Evolutionary conservation across 2,797 vertebrate genomes (phyloP).

Genomic region (Enteromius anoplus): DNA sequence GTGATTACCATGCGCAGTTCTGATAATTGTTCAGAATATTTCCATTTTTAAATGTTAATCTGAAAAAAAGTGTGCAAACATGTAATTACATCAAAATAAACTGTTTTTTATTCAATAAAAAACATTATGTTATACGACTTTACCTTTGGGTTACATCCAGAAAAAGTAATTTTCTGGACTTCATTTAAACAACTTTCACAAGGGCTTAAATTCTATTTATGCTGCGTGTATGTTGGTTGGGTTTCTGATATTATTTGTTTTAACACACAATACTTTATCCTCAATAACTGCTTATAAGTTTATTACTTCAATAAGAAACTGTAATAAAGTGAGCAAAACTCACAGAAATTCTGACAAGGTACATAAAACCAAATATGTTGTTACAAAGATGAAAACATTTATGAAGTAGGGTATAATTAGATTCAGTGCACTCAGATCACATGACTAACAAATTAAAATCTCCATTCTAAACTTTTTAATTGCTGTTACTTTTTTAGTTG

Average conservation of each 20-base stretch:
- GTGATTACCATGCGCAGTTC: background rate
- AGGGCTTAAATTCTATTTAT: background rate
- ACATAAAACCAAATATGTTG: slow-evolving; percentile 2
- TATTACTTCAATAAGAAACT: background rate
- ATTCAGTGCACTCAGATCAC: background rate
- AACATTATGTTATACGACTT: background rate
- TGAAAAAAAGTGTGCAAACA: background rate
- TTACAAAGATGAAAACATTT: background rate
- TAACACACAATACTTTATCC: background rate
- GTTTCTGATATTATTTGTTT: background rate
- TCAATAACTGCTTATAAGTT: too few species aligned
- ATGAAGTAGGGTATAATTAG: background rate
- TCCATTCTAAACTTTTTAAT: background rate
- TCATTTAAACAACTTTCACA: background rate
- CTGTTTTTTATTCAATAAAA: background rate
- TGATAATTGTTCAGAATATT: background rate
- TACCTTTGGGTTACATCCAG: background rate
- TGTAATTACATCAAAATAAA: background rate
- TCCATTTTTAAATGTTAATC: background rate
- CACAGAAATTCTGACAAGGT: background rate
- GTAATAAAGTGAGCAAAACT: background rate
- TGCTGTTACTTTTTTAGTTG: background rate
- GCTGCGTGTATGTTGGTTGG: background rate
- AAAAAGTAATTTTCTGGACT: background rate
- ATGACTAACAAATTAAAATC: background rate